These are phyloP conservation scores for Gasterosteus aculeatus DNA, from an alignment of 2,113 vertebrate species.

Conservation along the genomic window DNA sequence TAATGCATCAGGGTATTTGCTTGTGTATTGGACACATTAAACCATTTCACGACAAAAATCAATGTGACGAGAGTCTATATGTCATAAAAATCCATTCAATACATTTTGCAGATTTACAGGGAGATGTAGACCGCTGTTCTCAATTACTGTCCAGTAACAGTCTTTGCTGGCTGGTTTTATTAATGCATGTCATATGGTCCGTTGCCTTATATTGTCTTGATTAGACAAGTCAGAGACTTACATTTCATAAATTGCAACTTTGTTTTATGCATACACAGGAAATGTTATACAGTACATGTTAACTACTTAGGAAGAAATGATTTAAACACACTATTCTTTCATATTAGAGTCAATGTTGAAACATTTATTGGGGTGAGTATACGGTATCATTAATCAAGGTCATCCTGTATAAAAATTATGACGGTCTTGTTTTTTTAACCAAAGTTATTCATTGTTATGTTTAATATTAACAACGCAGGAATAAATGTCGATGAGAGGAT, in stretches of 20 bases:
- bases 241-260: too few species aligned
- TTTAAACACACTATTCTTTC: not conserved
- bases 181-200: not conserved
- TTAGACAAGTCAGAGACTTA: too few species aligned
- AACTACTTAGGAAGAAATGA: too few species aligned
- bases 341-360: not conserved
- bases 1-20: not conserved
- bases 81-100: not conserved
- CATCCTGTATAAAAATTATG: not conserved
- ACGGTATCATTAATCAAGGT: not conserved
- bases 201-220: too few species aligned
- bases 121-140: slow-evolving; percentile 1
- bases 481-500: too few species aligned
- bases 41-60: not conserved
- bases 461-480: too few species aligned
- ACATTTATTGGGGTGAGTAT: not conserved
- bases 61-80: not conserved
- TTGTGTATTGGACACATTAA: not conserved
- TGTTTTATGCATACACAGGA: too few species aligned
- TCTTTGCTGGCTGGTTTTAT: slow-evolving; percentile 18
- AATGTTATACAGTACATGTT: too few species aligned
- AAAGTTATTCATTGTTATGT: not conserved
- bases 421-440: not conserved
- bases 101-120: not conserved
- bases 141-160: slow-evolving; percentile 14